Conservation (phyloP, 1,140 invertebrate species). For the Sitophilus oryzae region DNA sequence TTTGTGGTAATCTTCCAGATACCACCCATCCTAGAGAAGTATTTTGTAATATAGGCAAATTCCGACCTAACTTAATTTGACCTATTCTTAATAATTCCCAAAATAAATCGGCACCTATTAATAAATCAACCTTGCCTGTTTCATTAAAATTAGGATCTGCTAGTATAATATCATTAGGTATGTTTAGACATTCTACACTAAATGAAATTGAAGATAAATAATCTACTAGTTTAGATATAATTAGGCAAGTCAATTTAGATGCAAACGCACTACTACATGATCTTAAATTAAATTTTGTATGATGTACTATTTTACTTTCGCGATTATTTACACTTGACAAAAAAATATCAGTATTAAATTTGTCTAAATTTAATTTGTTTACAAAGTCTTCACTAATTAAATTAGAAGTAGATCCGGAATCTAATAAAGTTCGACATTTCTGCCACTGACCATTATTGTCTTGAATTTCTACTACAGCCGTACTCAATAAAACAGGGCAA, state of each 20-base stretch:
- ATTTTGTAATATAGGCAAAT: conserved; percentile 10
- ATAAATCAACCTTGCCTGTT: conserved; percentile 5
- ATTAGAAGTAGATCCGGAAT: not conserved
- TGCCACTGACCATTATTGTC: not conserved
- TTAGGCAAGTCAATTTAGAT: no score
- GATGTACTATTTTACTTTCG: not conserved
- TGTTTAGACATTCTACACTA: not conserved
- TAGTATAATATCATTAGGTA: not conserved
- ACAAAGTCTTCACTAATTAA: not conserved
- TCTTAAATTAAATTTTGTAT: no score
- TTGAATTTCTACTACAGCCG: not conserved
- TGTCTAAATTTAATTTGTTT: not conserved
- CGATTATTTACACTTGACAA: not conserved
- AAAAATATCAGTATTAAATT: not conserved
- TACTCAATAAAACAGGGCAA: no score
- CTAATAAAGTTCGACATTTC: conserved; percentile 2
- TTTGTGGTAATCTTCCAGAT: not conserved
- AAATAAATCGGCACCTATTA: conserved; percentile 10
- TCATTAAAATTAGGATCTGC: conserved; percentile 10
- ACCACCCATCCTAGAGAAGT: conserved; percentile 11
- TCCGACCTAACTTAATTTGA: conserved; percentile 7
- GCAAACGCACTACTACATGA: no score
- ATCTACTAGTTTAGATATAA: not conserved
- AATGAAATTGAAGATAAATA: conserved; percentile 6
- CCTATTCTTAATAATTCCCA: conserved; percentile 1